Conservation (phyloP, 2,113 vertebrate species). For the Cacatua alba region DNA sequence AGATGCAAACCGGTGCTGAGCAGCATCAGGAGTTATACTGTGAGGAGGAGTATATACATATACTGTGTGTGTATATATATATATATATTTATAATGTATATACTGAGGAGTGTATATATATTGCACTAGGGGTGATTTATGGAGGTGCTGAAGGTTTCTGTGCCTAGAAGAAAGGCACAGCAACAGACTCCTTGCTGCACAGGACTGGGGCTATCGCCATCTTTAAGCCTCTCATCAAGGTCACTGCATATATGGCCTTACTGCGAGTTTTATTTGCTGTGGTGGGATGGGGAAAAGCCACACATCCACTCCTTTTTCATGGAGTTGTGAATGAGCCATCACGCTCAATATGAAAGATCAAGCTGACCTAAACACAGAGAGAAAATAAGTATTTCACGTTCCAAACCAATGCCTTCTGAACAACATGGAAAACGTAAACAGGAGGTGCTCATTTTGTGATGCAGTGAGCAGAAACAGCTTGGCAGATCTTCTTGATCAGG, state of each 20-base stretch:
- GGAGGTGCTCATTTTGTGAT: not conserved
- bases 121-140: too few relatives aligned
- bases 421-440: not conserved
- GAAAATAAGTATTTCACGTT: not conserved
- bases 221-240: rapidly evolving
- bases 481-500: not conserved
- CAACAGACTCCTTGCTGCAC: not conserved
- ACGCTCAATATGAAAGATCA: not conserved
- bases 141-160: not conserved
- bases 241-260: not conserved
- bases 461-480: not conserved
- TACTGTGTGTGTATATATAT: not conserved
- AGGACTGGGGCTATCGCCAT: rapidly evolving
- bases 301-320: not conserved
- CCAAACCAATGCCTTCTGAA: not conserved
- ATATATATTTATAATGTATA: not conserved
- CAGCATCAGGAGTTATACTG: not conserved
- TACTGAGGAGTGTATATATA: not conserved
- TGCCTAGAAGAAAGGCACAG: not conserved
- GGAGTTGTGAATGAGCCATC: not conserved
- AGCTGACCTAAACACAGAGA: not conserved
- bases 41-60: not conserved
- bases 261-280: not conserved
- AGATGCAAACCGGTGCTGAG: not conserved
- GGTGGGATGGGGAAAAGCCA: not conserved